Conservation (phyloP, 2,888 invertebrate species). For the Amphimallon solstitiale region DNA sequence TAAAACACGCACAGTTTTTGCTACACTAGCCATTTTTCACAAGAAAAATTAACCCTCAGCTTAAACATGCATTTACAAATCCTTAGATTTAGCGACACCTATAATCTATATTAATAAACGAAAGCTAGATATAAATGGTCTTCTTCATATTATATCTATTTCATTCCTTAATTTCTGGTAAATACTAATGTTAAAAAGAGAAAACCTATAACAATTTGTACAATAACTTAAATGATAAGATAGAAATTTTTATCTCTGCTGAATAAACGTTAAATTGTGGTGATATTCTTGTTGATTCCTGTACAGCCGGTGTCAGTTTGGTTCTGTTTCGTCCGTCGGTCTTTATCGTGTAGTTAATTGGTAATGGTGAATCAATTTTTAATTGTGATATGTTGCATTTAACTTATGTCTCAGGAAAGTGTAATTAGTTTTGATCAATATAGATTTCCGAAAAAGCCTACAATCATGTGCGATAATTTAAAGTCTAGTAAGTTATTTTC, state of each 20-base stretch:
- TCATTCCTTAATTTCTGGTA: too few species aligned
- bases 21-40: slow-evolving; percentile 50
- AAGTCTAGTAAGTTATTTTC: slow-evolving; percentile 50
- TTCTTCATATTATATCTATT: neutral
- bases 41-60: slow-evolving; percentile 30
- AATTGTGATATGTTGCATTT: slow-evolving; percentile 20
- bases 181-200: neutral
- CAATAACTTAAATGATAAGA: neutral
- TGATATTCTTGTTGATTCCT: neutral
- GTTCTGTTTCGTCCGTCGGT: too few species aligned
- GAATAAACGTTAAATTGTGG: neutral
- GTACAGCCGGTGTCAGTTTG: neutral
- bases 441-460: slow-evolving; percentile 73
- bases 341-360: too few species aligned
- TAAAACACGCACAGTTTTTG: slow-evolving; percentile 48
- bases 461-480: slow-evolving; percentile 54
- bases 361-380: neutral
- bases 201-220: neutral
- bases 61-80: neutral
- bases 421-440: slow-evolving; percentile 74
- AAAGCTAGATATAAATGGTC: neutral
- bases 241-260: neutral
- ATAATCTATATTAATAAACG: neutral
- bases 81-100: slow-evolving; percentile 22
- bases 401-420: slow-evolving; percentile 62